phyloP scores from a whole-genome alignment of 2,797 vertebrate species.

The Poeciliopsis infans region DNA sequence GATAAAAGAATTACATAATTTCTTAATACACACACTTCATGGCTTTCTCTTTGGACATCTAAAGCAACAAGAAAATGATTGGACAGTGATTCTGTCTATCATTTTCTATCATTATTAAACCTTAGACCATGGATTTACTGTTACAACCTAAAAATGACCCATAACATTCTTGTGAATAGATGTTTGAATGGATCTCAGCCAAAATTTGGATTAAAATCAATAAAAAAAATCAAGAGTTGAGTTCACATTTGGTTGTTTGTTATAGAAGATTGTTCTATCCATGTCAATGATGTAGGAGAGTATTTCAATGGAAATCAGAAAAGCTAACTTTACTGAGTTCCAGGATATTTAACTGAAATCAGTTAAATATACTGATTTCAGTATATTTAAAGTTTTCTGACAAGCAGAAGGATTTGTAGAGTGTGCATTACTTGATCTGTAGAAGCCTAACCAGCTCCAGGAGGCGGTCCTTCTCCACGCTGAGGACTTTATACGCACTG shows the following conservation, averaged over 20 bases:
- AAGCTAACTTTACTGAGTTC: too few relatives aligned
- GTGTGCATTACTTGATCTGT: constrained; percentile 61
- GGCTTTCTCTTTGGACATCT: background rate
- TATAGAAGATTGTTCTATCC: background rate
- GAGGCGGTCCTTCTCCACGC: constrained; percentile 81
- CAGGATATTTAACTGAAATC: too few relatives aligned
- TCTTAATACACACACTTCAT: background rate
- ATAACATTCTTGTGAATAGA: background rate
- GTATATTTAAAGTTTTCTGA: too few relatives aligned
- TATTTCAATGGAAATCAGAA: background rate
- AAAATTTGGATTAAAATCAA: constrained; percentile 6
- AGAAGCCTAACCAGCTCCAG: constrained; percentile 76
- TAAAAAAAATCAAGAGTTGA: background rate
- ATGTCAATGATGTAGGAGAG: background rate
- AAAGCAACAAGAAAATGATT: background rate
- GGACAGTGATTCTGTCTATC: background rate
- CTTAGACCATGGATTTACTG: background rate
- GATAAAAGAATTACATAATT: background rate
- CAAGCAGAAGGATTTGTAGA: background rate
- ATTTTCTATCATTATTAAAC: background rate
- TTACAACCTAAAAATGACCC: background rate
- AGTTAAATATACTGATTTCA: background rate
- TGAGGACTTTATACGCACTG: constrained; percentile 76
- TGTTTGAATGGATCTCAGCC: background rate
- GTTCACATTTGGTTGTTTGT: background rate